Evolutionary conservation across 1,140 invertebrate genomes (phyloP).

Genomic region (Delia radicum): DNA sequence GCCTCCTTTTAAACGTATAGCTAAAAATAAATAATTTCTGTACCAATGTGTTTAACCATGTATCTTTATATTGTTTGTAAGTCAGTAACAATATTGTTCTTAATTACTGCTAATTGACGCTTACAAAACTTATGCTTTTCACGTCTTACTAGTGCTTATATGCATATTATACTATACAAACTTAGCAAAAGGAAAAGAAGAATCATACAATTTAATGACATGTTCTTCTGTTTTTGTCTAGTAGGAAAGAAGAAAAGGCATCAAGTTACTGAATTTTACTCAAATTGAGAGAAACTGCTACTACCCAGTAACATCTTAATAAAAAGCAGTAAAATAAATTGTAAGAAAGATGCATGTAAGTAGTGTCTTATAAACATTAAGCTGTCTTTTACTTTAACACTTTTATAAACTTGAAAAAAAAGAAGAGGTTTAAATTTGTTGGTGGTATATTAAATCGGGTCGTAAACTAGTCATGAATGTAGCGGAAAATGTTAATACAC

Average conservation of each 20-base stretch:
- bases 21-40: no score
- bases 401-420: background rate
- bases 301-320: background rate
- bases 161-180: background rate
- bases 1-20: no score
- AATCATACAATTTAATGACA: background rate
- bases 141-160: background rate
- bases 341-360: background rate
- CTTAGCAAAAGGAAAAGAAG: background rate
- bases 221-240: background rate
- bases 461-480: no score
- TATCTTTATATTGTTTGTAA: background rate
- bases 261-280: background rate
- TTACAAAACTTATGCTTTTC: constrained; percentile 15
- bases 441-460: no score
- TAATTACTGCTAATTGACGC: constrained; percentile 31
- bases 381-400: constrained; percentile 1
- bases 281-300: background rate
- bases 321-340: background rate
- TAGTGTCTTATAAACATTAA: background rate
- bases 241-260: background rate
- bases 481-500: no score
- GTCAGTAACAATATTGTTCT: constrained; percentile 22
- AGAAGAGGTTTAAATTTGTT: background rate
- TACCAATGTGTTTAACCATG: no score